Conservation (phyloP, 2,888 invertebrate genomes). For the Cinara cedri region DNA sequence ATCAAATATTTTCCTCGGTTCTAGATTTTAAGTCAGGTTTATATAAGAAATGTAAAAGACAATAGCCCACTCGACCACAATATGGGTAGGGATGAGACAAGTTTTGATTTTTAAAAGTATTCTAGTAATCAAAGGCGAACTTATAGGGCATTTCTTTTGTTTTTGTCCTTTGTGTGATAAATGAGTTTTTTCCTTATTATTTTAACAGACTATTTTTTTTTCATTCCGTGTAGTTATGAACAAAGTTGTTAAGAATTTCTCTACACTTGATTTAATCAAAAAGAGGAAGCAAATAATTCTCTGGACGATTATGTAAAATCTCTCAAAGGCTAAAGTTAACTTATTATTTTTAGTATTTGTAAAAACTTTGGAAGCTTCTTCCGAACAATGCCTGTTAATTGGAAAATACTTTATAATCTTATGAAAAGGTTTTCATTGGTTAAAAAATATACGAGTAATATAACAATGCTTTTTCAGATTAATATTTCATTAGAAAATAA, state of each 20-base stretch:
- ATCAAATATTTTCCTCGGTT: neutral
- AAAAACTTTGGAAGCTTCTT: conserved; percentile 33
- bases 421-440: conserved; percentile 19
- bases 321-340: conserved; percentile 42
- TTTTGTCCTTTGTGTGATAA: conserved; percentile 22
- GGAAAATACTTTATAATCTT: conserved; percentile 31
- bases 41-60: conserved; percentile 11
- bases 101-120: conserved; percentile 44
- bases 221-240: conserved; percentile 20
- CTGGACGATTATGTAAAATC: conserved; percentile 40
- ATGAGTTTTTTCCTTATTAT: conserved; percentile 42
- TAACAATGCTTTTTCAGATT: conserved; percentile 18
- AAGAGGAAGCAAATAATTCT: conserved; percentile 45
- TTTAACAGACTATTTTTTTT: conserved; percentile 24
- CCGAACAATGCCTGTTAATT: conserved; percentile 44
- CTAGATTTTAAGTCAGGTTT: neutral
- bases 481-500: neutral
- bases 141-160: conserved; percentile 44
- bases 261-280: conserved; percentile 52
- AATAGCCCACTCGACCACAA: conserved; percentile 23
- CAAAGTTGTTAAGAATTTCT: conserved; percentile 41
- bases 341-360: conserved; percentile 46
- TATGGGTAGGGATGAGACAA: conserved; percentile 6
- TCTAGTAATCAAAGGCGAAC: conserved; percentile 45
- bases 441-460: neutral